Percentiles rank a stretch among this genome's conserved stretches.
phyloP scores from a whole-genome alignment of 2,888 invertebrate species.

The Unio delphinus region DNA sequence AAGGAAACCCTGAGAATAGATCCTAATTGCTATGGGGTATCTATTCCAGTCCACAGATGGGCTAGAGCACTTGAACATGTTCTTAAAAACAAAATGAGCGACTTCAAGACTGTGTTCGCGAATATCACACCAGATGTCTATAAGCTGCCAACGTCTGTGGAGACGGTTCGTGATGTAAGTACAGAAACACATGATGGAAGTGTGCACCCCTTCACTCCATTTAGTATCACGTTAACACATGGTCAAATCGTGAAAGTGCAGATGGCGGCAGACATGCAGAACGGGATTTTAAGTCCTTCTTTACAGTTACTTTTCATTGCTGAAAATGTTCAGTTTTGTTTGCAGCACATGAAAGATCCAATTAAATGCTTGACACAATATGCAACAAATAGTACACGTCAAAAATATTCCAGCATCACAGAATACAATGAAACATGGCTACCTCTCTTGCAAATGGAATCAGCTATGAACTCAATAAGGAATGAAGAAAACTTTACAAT shows the following conservation, averaged over 20 bases:
- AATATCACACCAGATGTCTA: no score
- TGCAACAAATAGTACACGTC: conserved; percentile 21
- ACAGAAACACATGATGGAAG: conserved; percentile 4
- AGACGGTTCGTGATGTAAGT: conserved; percentile 3
- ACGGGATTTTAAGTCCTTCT: conserved; percentile 19
- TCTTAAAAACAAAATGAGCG: background rate
- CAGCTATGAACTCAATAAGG: conserved; percentile 18
- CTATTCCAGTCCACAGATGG: background rate
- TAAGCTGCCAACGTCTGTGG: background rate
- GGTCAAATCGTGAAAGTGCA: conserved; percentile 28
- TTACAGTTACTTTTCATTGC: conserved; percentile 24
- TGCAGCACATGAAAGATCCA: conserved; percentile 28
- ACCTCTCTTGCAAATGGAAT: conserved; percentile 33
- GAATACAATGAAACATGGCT: conserved; percentile 27
- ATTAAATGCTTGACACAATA: conserved; percentile 13
- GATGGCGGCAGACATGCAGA: conserved; percentile 19
- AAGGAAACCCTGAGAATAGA: background rate
- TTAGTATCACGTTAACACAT: conserved; percentile 9
- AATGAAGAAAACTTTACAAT: conserved; percentile 18
- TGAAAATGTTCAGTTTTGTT: conserved; percentile 23
- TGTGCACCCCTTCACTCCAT: conserved; percentile 1
- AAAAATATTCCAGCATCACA: conserved; percentile 9
- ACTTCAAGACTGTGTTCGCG: background rate
- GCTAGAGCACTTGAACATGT: background rate
- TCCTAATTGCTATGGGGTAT: background rate